Base-by-base conservation (phyloP, 2,888 invertebrate species). In the Microdon myrmicae region DNA sequence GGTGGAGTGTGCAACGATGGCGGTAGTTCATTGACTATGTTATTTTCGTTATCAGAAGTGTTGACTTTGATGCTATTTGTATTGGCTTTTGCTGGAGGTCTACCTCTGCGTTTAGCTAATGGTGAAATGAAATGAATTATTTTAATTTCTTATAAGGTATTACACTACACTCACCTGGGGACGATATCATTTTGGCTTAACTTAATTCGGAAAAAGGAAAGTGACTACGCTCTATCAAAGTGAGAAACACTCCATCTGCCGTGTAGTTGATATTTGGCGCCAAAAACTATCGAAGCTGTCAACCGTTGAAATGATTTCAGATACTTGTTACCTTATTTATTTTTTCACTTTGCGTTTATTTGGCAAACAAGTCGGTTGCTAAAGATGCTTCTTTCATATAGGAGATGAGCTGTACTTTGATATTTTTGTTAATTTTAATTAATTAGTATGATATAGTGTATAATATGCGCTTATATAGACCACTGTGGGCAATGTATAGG, bases 201-300 rank as follows among this genome's bases (percentile, higher is more conserved):
- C n/a, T n/a, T n/a, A n/a, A n/a, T n/a, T n/a, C n/a, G n/a, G n/a
- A n/a, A n/a, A n/a, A n/a, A n/a, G n/a, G n/a, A n/a, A n/a, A n/a
- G n/a, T n/a, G n/a, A n/a, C n/a, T n/a, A n/a, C n/a, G n/a, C n/a
- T n/a, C n/a, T n/a, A n/a, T n/a, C n/a, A n/a, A n/a, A n/a, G n/a
- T n/a, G n/a, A n/a, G n/a, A n/a, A n/a, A n/a, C n/a, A n/a, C n/a
- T n/a, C 48, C 64, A 64, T 64, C 43, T 58, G 56, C 48, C 58
- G 45, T 23, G 47, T 64, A 58, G 51, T 47, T 51, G 47, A 51
- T 17, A 7, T 64, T 60, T 64, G 64, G 64, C 58, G 64, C 64
- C 64, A 58, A 64, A 64, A 38, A 5, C 2, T 4, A 35, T 4
- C n/a, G 6, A 17, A 56, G 16, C 47, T 64, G 64, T 64, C 64